Evolutionary conservation across 2,888 invertebrate genomes (phyloP), one percentile per base, ranked within the genome.

Genomic region (Sceliomorpha sp.): DNA sequence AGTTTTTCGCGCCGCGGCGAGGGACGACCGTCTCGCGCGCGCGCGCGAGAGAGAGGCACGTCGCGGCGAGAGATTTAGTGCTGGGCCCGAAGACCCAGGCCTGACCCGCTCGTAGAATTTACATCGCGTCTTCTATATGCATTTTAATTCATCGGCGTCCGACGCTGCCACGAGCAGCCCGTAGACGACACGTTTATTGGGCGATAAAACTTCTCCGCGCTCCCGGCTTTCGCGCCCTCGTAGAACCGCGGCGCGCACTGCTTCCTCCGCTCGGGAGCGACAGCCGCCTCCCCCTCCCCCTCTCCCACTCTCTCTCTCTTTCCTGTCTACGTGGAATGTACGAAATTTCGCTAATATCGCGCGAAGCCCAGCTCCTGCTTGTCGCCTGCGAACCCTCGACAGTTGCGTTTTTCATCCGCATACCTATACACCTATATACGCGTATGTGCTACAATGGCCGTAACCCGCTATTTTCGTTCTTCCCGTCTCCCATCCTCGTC

Each of bases 121-220:
- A 80, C 79, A 78, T 77, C 75, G 77, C 74, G 78, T 75, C 73
- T 66, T n/a, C n/a, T n/a, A n/a, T n/a, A 72, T 83, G 82, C 81
- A 82, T 82, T 83, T 82, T 82, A 82, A 82, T 81, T 81, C 80
- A 80, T 74, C 70, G 72, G 73, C 70, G 47, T 51, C 20, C 39
- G 66, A 64, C 62, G 67, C 69, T 39, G 59, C 51, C 59, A 45
- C 36, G 66, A 59, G 63, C 59, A 71, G 78, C 75, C 78, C 76
- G 79, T 73, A 79, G 82, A 81, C 81, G 84, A 84, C 83, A 80
- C 84, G 80, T 83, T 84, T 83, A 84, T 83, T 84, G 82, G 82
- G 76, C 82, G 83, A 84, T 84, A 84, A 84, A 83, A 82, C 81
- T 83, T 80, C 72, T 75, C 78, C 71, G 76, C 62, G 74, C 79